A percentile compares a stretch with the other conserved stretches of the same genome.
These are phyloP conservation scores for Hypena proboscidalis DNA, from an alignment of 2,888 invertebrate species.

Conservation along the genomic window DNA sequence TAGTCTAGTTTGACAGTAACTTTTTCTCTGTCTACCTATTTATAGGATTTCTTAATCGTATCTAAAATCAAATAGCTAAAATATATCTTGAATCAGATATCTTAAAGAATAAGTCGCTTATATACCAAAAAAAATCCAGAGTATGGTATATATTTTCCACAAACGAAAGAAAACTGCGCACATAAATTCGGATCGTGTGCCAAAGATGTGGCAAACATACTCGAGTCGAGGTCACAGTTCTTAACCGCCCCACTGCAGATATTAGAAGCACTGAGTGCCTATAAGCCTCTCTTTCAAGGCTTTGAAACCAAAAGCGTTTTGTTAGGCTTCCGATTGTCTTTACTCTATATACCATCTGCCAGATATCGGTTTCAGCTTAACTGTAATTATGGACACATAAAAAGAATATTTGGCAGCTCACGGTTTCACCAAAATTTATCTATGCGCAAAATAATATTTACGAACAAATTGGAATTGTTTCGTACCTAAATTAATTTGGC, in stretches of 20 bases:
- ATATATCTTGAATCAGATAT: too few relatives aligned
- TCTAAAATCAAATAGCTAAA: too few relatives aligned
- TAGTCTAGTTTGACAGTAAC: too few relatives aligned
- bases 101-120: too few relatives aligned
- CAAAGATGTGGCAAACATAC: slow-evolving; percentile 30
- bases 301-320: slow-evolving; percentile 33
- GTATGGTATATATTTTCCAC: slow-evolving; percentile 2
- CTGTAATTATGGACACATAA: slow-evolving; percentile 25
- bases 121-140: too few relatives aligned
- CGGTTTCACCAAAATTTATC: slow-evolving; percentile 4
- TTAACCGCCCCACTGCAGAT: slow-evolving; percentile 30
- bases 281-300: slow-evolving; percentile 31
- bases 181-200: slow-evolving; percentile 5
- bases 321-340: slow-evolving; percentile 31
- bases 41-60: too few relatives aligned
- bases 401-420: slow-evolving; percentile 18
- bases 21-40: too few relatives aligned
- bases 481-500: neutral
- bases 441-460: slow-evolving; percentile 4
- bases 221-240: slow-evolving; percentile 20
- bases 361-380: slow-evolving; percentile 38
- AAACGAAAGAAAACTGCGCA: neutral
- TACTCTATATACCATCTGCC: slow-evolving; percentile 32
- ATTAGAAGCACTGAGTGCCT: slow-evolving; percentile 43
- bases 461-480: neutral